Evolutionary conservation across 2,888 invertebrate species (phyloP), one percentile per base, ranked within the genome.

Genomic region (Caenorhabditis sp.): DNA sequence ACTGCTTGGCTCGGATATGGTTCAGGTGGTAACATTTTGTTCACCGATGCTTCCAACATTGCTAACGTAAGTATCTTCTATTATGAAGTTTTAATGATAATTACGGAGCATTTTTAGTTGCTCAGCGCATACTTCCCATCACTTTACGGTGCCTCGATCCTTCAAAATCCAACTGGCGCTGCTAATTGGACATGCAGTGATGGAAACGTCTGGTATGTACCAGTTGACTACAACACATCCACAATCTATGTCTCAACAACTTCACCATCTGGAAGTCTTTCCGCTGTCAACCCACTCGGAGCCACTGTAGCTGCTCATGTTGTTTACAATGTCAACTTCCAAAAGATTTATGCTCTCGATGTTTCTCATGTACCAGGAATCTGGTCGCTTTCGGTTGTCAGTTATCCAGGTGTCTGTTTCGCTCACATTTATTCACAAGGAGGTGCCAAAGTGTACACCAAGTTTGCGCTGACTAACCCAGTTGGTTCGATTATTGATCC

Each of bases 351-450:
- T 67, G 57, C 59, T 43, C 66, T 82, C 54, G 66, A 66, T 50
- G 63, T 75, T 53, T 67, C 68, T 58, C 53, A 68, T 63, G 27
- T 70, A 17, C 65, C 65, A 54, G 77, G 77, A 50, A 70, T 77
- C 59, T 77, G 72, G 69, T 64, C 43, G 1, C 25, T 77, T 5
- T 59, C 38, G 43, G 52, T 75, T 21, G 31, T 53, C 49, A 68
- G 52, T 21, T 59, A 64, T 4, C 72, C 72, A n/a, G 77, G 78
- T 21, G 27, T 65, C 20, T 83, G 83, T 61, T 75, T 74, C 63
- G 78, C 77, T 20, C 78, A 82, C 53, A 64, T 82, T 21, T 79
- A 80, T 52, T 71, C 80, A n/a, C 60, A 52, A 52, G 79, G 80
- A n/a, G 82, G 80, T 27, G 76, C 78, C 2, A 69, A 80, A 52